Percentiles rank a stretch among this genome's conserved stretches.
Conservation (phyloP, 2,797 vertebrate genomes). For the Spheniscus humboldti region DNA sequence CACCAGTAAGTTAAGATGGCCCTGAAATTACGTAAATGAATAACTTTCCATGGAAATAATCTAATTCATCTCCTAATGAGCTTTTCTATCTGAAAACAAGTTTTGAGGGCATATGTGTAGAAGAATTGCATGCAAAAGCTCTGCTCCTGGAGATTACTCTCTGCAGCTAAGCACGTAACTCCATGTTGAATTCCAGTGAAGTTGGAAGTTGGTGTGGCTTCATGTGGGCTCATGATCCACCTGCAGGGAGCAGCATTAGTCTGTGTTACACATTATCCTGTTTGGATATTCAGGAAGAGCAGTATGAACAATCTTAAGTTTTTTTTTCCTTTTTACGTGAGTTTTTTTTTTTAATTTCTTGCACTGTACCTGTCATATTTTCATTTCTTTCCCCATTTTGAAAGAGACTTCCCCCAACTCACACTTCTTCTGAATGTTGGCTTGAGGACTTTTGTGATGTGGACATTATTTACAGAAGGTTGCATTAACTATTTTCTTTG, state of each 20-base stretch:
- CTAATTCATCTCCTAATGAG: not conserved
- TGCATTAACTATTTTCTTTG: not conserved
- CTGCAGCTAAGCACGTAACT: not conserved
- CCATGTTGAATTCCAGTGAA: not conserved
- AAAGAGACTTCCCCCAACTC: not conserved
- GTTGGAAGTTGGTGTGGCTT: not conserved
- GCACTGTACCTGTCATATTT: fast-evolving
- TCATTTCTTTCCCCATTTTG: not conserved
- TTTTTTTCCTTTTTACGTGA: not conserved
- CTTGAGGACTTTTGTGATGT: not conserved
- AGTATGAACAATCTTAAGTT: not conserved
- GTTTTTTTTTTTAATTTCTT: not conserved
- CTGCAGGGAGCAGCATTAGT: constrained; percentile 53
- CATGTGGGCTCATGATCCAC: not conserved
- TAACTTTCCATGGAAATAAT: not conserved
- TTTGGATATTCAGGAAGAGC: not conserved
- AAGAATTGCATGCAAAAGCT: not conserved
- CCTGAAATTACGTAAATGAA: not conserved
- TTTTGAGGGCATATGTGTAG: not conserved
- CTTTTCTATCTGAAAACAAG: not conserved
- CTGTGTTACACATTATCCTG: not conserved
- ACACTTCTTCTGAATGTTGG: not conserved
- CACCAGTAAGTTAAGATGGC: not conserved
- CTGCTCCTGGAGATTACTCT: not conserved
- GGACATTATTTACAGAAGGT: not conserved